Evolutionary conservation across 2,888 invertebrate species (phyloP).

Genomic region (Agrochola lychnidis): DNA sequence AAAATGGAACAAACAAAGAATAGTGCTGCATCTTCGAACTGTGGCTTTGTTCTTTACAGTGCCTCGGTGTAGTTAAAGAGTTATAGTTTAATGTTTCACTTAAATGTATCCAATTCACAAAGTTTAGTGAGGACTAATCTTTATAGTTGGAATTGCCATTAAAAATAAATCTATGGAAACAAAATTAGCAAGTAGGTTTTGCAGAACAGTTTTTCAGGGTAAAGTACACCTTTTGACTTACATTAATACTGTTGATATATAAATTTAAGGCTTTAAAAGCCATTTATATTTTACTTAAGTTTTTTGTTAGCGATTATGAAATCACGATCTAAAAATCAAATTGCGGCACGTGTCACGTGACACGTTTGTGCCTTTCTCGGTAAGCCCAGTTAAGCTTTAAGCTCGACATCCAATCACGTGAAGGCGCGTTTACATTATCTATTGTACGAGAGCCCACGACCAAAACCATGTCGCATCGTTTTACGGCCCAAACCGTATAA

Average conservation of each 20-base stretch:
- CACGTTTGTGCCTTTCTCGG: slow-evolving; percentile 6
- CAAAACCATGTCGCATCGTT: neutral
- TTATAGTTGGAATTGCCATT: slow-evolving; percentile 4
- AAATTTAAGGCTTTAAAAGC: neutral
- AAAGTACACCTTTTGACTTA: neutral
- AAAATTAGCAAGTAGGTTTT: neutral
- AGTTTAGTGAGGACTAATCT: neutral
- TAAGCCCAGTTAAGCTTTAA: slow-evolving; percentile 30
- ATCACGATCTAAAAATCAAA: slow-evolving; percentile 21
- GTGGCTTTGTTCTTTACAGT: slow-evolving; percentile 14
- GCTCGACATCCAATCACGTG: slow-evolving; percentile 42
- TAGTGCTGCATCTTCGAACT: slow-evolving; percentile 8
- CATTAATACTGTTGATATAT: no score
- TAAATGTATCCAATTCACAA: slow-evolving; percentile 15
- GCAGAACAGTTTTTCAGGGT: neutral
- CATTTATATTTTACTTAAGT: neutral
- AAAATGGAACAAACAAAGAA: slow-evolving; percentile 36
- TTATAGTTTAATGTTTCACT: slow-evolving; percentile 28
- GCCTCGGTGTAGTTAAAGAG: slow-evolving; percentile 9
- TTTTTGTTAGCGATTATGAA: neutral
- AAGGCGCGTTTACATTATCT: slow-evolving; percentile 4
- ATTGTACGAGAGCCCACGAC: neutral
- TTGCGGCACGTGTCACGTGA: slow-evolving; percentile 27
- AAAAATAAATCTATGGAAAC: slow-evolving; percentile 1
- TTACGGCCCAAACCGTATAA: neutral